Conservation (phyloP, 1,140 invertebrate species). For the Microplitis mediator region DNA sequence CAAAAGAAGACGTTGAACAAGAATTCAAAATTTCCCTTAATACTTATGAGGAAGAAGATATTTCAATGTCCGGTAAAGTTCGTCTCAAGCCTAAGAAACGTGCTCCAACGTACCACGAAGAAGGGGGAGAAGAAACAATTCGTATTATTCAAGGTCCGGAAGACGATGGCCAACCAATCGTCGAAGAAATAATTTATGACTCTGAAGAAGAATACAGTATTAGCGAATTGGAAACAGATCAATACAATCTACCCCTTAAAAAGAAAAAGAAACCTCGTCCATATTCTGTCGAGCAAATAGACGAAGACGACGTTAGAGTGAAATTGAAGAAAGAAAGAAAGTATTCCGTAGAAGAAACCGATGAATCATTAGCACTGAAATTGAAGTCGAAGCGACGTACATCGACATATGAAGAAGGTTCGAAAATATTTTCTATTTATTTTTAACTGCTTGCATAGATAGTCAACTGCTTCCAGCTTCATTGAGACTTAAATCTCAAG, state of each 20-base stretch:
- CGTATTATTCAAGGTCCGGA: constrained; percentile 74
- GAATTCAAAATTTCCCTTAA: constrained; percentile 84
- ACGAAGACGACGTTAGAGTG: constrained; percentile 62
- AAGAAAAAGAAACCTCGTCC: constrained; percentile 52
- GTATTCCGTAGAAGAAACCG: constrained; percentile 58
- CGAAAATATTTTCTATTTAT: constrained; percentile 29
- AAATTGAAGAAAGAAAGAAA: constrained; percentile 63
- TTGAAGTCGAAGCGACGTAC: constrained; percentile 51
- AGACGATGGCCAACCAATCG: constrained; percentile 67
- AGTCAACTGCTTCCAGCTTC: constrained; percentile 24
- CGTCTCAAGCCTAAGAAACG: constrained; percentile 75
- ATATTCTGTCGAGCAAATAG: constrained; percentile 55
- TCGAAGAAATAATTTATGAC: constrained; percentile 74
- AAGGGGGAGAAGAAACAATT: constrained; percentile 74
- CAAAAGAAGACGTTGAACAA: constrained; percentile 83
- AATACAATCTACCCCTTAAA: constrained; percentile 59
- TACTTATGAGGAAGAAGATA: constrained; percentile 84
- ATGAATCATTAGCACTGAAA: constrained; percentile 68
- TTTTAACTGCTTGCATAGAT: constrained; percentile 17
- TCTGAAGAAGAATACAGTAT: constrained; percentile 66
- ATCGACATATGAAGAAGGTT: constrained; percentile 72
- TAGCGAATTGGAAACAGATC: constrained; percentile 65
- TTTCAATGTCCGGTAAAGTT: constrained; percentile 81
- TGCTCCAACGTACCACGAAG: constrained; percentile 73
- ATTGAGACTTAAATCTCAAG: background rate